These are phyloP conservation scores for Dryobota labecula DNA, from an alignment of 2,888 invertebrate species.

Conservation along the genomic window DNA sequence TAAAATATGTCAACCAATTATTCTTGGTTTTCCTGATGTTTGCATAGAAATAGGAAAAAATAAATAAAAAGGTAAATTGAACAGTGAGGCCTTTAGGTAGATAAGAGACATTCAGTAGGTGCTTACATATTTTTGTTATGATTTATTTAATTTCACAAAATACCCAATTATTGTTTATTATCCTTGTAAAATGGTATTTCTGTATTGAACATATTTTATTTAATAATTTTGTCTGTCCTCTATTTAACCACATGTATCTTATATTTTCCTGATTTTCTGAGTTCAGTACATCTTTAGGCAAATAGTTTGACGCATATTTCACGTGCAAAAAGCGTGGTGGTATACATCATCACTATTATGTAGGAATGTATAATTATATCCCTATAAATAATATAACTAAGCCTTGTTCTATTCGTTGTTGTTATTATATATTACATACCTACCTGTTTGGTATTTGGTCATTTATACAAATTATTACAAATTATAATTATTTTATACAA, in stretches of 20 bases:
- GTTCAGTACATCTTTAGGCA: slow-evolving; percentile 3
- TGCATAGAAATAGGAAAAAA: slow-evolving; percentile 25
- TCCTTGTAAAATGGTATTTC: slow-evolving; percentile 32
- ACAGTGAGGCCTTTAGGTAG: not conserved
- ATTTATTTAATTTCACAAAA: slow-evolving; percentile 28
- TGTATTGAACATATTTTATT: not conserved
- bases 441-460: too few species aligned
- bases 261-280: slow-evolving; percentile 23
- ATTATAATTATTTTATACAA: too few species aligned
- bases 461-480: too few species aligned
- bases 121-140: not conserved
- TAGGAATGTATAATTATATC: not conserved
- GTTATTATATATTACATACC: not conserved
- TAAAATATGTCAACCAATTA: slow-evolving; percentile 11
- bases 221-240: slow-evolving; percentile 1
- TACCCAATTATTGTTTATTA: slow-evolving; percentile 32
- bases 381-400: not conserved
- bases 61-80: slow-evolving; percentile 1
- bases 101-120: slow-evolving; percentile 7
- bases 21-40: slow-evolving; percentile 33
- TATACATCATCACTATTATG: not conserved
- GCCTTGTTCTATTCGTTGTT: not conserved
- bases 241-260: not conserved
- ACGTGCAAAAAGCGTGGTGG: not conserved
- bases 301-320: not conserved